Evolutionary conservation across 2,888 invertebrate genomes (phyloP), one percentile per base, ranked within the genome.

Genomic region (Apoda limacodes): DNA sequence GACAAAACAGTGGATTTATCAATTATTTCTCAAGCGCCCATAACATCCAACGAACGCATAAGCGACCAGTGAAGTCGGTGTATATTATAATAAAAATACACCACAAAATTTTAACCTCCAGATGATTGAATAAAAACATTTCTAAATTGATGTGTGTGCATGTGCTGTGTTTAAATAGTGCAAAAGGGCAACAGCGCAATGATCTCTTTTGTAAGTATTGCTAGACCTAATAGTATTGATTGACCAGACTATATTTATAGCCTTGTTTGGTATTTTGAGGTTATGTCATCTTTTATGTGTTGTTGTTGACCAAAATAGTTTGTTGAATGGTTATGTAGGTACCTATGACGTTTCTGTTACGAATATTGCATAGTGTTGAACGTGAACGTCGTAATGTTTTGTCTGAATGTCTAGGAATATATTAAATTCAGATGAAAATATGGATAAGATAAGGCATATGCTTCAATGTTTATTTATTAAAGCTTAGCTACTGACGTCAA

Each of bases 91-190:
- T n/a, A n/a, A n/a, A n/a, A n/a, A n/a, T n/a, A n/a, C n/a, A n/a
- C n/a, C n/a, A n/a, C n/a, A n/a, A n/a, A n/a, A n/a, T n/a, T n/a
- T n/a, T n/a, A n/a, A n/a, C n/a, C n/a, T n/a, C n/a, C n/a, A n/a
- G n/a, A n/a, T n/a, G n/a, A n/a, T n/a, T n/a, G n/a, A n/a, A n/a
- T n/a, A n/a, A n/a, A n/a, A n/a, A n/a, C n/a, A n/a, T 54, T 60
- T 64, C 58, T 52, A 47, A 50, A 54, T 61, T 53, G 46, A 45
- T 46, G 47, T 27, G 31, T 52, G 72, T 70, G 75, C 72, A 72
- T 52, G 72, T 72, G 60, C 58, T 70, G 70, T 76, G 74, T 61
- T 64, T 70, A 62, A 62, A 76, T 67, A 56, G 63, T 65, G 69
- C 58, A 63, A 61, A 64, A 64, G 64, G 60, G 55, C 63, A 55